Conservation (phyloP, 2,113 vertebrate genomes). For the Solea solea region DNA sequence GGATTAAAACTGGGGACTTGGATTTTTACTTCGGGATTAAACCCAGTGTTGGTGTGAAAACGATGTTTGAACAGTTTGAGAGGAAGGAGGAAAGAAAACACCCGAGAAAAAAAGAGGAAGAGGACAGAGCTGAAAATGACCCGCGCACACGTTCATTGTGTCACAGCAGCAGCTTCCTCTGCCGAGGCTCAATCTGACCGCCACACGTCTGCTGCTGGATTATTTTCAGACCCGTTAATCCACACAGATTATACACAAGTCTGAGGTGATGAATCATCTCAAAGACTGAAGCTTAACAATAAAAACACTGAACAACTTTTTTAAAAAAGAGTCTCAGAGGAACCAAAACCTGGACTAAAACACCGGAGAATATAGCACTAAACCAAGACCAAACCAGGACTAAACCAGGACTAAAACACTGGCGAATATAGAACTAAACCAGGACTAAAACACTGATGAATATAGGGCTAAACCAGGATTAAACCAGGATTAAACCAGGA, state of each 20-base stretch:
- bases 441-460: too few relatives aligned
- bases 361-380: neutral
- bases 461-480: neutral
- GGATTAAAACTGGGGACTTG: too few relatives aligned
- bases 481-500: too few relatives aligned
- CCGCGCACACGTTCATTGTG: conserved; percentile 10
- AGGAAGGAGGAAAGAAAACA: conserved; percentile 1
- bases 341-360: neutral
- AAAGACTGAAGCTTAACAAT: too few relatives aligned
- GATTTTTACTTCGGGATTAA: too few relatives aligned
- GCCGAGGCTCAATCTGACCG: too few relatives aligned
- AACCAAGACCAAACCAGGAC: neutral
- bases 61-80: neutral
- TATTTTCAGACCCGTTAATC: neutral
- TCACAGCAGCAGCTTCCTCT: conserved; percentile 25
- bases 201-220: neutral
- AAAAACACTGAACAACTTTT: neutral
- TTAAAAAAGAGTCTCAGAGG: neutral
- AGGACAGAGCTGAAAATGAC: neutral
- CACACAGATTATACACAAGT: too few relatives aligned
- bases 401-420: neutral
- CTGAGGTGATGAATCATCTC: too few relatives aligned
- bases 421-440: too few relatives aligned
- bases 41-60: neutral
- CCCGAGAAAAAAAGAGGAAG: conserved; percentile 42